A percentile compares a stretch with the other conserved stretches of the same genome.
These are phyloP conservation scores for Hybos culiciformis DNA, from an alignment of 2,888 invertebrate species.

Conservation along the genomic window DNA sequence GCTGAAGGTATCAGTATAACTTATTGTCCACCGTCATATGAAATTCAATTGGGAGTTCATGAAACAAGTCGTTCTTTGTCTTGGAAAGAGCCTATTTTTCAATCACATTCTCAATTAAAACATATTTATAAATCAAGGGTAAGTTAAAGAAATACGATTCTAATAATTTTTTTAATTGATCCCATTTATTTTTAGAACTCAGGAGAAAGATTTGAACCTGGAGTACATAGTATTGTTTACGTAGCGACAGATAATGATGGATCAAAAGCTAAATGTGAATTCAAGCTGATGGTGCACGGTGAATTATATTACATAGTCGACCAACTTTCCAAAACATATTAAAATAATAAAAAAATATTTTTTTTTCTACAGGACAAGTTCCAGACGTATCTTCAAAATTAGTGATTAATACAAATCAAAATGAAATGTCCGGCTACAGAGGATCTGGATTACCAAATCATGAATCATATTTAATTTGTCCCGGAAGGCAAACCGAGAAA, in stretches of 20 bases:
- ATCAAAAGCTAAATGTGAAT: slow-evolving; percentile 47
- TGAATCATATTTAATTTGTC: slow-evolving; percentile 32
- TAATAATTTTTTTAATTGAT: not conserved
- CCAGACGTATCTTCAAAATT: not conserved
- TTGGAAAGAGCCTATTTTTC: slow-evolving; percentile 53
- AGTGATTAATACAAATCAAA: not conserved
- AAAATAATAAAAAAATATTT: too few species aligned
- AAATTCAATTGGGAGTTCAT: slow-evolving; percentile 40
- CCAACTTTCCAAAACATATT: too few species aligned
- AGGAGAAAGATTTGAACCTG: slow-evolving; percentile 44
- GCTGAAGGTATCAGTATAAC: slow-evolving; percentile 42
- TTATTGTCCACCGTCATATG: slow-evolving; percentile 48
- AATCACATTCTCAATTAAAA: slow-evolving; percentile 42
- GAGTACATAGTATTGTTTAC: slow-evolving; percentile 48
- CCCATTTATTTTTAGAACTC: slow-evolving; percentile 37
- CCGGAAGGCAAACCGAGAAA: slow-evolving; percentile 27
- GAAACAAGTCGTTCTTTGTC: slow-evolving; percentile 42
- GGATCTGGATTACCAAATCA: slow-evolving; percentile 17
- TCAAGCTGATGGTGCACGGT: slow-evolving; percentile 47
- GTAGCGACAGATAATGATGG: slow-evolving; percentile 50
- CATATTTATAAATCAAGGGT: slow-evolving; percentile 47
- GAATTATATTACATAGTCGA: too few species aligned
- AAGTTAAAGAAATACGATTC: slow-evolving; percentile 16
- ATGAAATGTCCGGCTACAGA: slow-evolving; percentile 3
- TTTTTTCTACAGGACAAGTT: not conserved